These are phyloP conservation scores for Tiliqua scincoides DNA, from an alignment of 2,113 vertebrate species.

Conservation along the genomic window DNA sequence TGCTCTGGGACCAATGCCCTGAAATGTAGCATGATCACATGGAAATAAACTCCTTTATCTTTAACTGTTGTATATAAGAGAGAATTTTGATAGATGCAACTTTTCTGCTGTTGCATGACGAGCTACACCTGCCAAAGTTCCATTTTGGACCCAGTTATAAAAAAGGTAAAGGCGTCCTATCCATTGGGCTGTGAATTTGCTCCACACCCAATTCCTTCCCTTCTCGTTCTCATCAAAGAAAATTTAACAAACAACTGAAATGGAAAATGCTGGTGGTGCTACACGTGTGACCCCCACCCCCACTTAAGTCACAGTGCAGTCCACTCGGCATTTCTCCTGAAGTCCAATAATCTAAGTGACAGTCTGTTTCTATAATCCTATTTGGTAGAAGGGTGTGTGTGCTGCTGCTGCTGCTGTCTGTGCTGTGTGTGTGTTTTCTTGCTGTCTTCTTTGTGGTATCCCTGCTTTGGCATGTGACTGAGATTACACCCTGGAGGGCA, in stretches of 20 bases:
- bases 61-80: background rate
- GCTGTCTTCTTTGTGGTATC: constrained; percentile 10
- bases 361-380: background rate
- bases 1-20: no score
- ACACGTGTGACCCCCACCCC: background rate
- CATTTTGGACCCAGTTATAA: background rate
- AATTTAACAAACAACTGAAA: background rate
- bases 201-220: background rate
- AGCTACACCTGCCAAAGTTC: background rate
- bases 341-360: background rate
- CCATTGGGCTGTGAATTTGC: background rate
- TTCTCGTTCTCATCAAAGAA: background rate
- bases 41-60: background rate
- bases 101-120: background rate
- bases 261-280: background rate
- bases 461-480: constrained; percentile 28
- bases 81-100: background rate
- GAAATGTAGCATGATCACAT: background rate
- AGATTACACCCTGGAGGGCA: constrained; percentile 3
- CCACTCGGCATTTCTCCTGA: background rate
- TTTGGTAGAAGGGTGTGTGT: no score
- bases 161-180: background rate
- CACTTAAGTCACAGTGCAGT: background rate
- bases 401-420: no score
- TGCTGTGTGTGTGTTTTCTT: constrained; percentile 3